These are phyloP conservation scores for Spicauda simplicius DNA, from an alignment of 2,888 invertebrate species.

Conservation along the genomic window DNA sequence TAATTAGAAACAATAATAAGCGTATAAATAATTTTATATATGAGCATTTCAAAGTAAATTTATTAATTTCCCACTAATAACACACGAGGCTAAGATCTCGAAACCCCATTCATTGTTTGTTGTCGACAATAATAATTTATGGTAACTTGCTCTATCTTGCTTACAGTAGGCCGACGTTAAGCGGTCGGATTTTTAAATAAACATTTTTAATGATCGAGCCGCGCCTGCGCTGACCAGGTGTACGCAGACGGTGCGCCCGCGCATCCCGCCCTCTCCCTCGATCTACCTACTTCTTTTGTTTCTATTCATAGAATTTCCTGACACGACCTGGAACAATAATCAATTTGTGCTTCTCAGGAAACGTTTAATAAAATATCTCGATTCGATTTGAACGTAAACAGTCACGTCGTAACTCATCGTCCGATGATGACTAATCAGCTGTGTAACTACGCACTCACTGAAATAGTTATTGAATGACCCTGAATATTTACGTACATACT, in stretches of 20 bases:
- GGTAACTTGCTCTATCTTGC: slow-evolving; percentile 58
- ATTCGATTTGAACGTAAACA: slow-evolving; percentile 10
- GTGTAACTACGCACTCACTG: neutral
- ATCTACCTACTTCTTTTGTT: slow-evolving; percentile 73
- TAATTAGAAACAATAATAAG: too few species aligned
- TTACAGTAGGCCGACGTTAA: slow-evolving; percentile 64
- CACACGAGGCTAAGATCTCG: slow-evolving; percentile 26
- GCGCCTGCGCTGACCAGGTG: slow-evolving; percentile 77
- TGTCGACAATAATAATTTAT: slow-evolving; percentile 32
- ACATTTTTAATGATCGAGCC: slow-evolving; percentile 84
- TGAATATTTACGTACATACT: slow-evolving; percentile 1
- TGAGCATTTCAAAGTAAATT: neutral
- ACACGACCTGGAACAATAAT: slow-evolving; percentile 69
- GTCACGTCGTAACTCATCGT: slow-evolving; percentile 8
- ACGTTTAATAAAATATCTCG: slow-evolving; percentile 27
- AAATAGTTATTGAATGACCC: neutral
- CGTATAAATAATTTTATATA: neutral
- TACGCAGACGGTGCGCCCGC: slow-evolving; percentile 74
- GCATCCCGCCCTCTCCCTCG: slow-evolving; percentile 52
- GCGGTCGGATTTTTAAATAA: slow-evolving; percentile 85
- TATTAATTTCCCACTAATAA: neutral
- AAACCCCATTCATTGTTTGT: slow-evolving; percentile 31
- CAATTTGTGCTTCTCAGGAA: slow-evolving; percentile 57
- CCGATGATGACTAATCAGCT: slow-evolving; percentile 15
- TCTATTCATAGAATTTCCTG: slow-evolving; percentile 60